Evolutionary conservation across 2,888 invertebrate species (phyloP), one percentile per base, ranked within the genome.

Genomic region (Heliothis peltigera): DNA sequence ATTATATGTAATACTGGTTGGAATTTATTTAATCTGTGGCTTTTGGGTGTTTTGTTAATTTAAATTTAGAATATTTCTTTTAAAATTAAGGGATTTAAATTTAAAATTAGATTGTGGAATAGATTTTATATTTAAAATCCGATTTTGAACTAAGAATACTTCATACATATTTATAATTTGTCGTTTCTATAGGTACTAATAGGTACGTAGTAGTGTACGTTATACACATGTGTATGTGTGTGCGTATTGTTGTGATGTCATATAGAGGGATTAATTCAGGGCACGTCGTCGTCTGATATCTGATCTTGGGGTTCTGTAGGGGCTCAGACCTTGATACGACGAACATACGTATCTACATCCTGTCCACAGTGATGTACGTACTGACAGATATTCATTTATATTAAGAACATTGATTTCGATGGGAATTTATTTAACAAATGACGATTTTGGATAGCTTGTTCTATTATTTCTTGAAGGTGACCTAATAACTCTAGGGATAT

Each of bases 211-310:
- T 43, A 21, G 12, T 42, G 42, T 17, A 46, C 44, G 42, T 46
- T 44, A 21, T 51, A 59, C 46, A 60, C 7, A 28, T 43, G 2
- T 60, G 65, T 74, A 52, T 69, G 62, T 70, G 59, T 58, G 78
- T 70, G 69, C 64, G 78, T 82, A 87, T 89, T 90, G 87, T 90
- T 87, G 87, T 89, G 87, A 84, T 86, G 90, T 90, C 91, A 89
- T 87, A 89, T 86, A 81, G 87, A 88, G 88, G 91, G 91, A 93
- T 93, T 93, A 93, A 93, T 93, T 91, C 92, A 87, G 88, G 87
- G 88, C 93, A 93, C 93, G 93, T 93, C 88, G 87, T 71, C 83
- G 81, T 78, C 84, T 86, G 91, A 89, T 92, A 93, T 93, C 93
- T 87, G 93, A 93, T 93, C 92, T 87, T 83, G 87, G 91, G 88